phyloP scores from a whole-genome alignment of 2,888 invertebrate genomes.

The Osedax fenrisi region DNA sequence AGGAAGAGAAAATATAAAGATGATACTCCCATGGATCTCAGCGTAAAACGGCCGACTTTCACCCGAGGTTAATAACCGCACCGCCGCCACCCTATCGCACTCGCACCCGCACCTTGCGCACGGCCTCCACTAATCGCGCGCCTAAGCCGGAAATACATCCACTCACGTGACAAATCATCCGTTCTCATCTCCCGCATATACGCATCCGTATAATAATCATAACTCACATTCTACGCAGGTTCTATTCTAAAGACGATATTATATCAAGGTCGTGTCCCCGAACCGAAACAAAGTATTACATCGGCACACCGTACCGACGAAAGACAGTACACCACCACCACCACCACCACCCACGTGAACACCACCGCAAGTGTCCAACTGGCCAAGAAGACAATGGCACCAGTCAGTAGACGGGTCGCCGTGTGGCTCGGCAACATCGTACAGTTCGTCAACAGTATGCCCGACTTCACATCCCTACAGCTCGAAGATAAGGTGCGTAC shows the following conservation, averaged over 20 bases:
- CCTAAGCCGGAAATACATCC: too few relatives aligned
- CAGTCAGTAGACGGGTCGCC: slow-evolving; percentile 45
- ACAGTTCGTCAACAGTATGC: slow-evolving; percentile 44
- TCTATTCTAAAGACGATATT: background rate
- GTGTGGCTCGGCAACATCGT: slow-evolving; percentile 47
- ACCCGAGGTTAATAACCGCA: background rate
- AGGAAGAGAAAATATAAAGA: too few relatives aligned
- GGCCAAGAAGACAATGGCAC: slow-evolving; percentile 48
- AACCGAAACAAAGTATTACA: background rate
- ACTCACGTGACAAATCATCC: too few relatives aligned
- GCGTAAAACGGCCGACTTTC: background rate
- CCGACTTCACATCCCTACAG: slow-evolving; percentile 43
- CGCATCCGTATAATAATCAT: too few relatives aligned
- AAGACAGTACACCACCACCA: background rate
- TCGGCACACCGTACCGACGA: background rate
- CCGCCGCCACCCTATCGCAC: background rate
- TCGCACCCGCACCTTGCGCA: too few relatives aligned
- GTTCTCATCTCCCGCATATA: too few relatives aligned
- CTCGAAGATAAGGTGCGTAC: slow-evolving; percentile 43
- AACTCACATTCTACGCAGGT: too few relatives aligned
- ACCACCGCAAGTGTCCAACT: too few relatives aligned
- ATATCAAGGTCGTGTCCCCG: background rate
- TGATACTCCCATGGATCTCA: background rate
- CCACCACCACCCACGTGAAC: background rate
- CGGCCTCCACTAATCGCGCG: too few relatives aligned